Evolutionary conservation across 2,113 vertebrate genomes (phyloP), one percentile per base, ranked within the genome.

Genomic region (Chascanopsetta lugubris): DNA sequence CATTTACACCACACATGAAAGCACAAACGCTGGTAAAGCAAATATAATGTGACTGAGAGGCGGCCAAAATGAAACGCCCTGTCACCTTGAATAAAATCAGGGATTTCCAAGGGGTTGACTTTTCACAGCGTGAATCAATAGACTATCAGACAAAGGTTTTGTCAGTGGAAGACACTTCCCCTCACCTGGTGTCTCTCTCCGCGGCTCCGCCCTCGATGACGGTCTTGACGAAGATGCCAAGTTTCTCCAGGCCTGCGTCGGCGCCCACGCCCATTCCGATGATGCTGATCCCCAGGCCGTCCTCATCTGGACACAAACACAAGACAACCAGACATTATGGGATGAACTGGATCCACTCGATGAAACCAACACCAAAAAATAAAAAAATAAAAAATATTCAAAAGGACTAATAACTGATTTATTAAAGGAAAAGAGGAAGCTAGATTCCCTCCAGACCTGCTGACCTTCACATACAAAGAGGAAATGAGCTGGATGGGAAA

Each of bases 241-340:
- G 92, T 77, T 99, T 99, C 88, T 99, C 97, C 74, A 98, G 92
- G 1, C 97, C 97, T 7, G 96, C 96, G 60, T 99, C 97, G 26
- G 97, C 96, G 65, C 97, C 97, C 0, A 99, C 96, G n/a, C 97
- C 97, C 97, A 99, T 99, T 76, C 97, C 97, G 58, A 99, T 99
- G 78, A 99, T 99, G 64, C 96, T 98, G 90, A 99, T 96, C 26
- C 97, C 97, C 75, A 99, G 93, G 34, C 97, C 97, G 21, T 99
- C 96, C 12, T 98, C 96, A 87, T 98, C 97, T 99, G 87, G 38
- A 69, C 74, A 82, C 89, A 83, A 34, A 36, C 10, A 55, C 45
- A 0, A 20, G 17, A 43, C 20, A n/a, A 17, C 8, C 3, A 26
- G 8, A 48, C 0, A 27, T 3, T 61, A 56, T 21, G 11, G 22